A percentile compares a stretch with the other conserved stretches of the same genome.
phyloP scores from a whole-genome alignment of 2,888 invertebrate species.

The Scaptomyza tumidula region DNA sequence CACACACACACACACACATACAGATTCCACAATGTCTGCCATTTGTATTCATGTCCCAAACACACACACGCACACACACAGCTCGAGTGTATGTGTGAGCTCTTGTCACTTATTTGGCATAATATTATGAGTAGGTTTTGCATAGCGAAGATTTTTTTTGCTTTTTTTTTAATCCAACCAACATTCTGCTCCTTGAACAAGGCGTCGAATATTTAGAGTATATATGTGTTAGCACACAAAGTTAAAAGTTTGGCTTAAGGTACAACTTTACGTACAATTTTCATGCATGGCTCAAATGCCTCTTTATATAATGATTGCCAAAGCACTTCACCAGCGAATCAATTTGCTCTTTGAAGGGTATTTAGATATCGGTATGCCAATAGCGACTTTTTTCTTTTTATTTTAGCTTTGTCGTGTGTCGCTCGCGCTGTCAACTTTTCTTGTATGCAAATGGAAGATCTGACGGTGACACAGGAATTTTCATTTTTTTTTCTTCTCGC shows the following conservation, averaged over 20 bases:
- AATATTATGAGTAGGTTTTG: slow-evolving; percentile 18
- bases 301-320: too few relatives aligned
- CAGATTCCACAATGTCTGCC: slow-evolving; percentile 15
- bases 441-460: slow-evolving; percentile 59
- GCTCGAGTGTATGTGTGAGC: slow-evolving; percentile 1
- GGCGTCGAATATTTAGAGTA: neutral
- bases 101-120: slow-evolving; percentile 34
- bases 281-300: too few relatives aligned
- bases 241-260: neutral
- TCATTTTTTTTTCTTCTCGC: neutral
- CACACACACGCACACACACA: slow-evolving; percentile 16
- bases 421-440: slow-evolving; percentile 28
- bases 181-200: too few relatives aligned
- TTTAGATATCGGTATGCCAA: neutral
- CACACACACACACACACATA: slow-evolving; percentile 9
- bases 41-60: slow-evolving; percentile 63
- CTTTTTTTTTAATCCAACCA: neutral
- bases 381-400: neutral
- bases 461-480: slow-evolving; percentile 46
- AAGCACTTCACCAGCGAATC: neutral
- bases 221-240: neutral
- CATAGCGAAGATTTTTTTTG: neutral
- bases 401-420: neutral
- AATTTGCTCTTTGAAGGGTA: neutral
- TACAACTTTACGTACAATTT: neutral